These are phyloP conservation scores for Aporophyla nigra DNA, from an alignment of 2,888 invertebrate species.

Conservation along the genomic window DNA sequence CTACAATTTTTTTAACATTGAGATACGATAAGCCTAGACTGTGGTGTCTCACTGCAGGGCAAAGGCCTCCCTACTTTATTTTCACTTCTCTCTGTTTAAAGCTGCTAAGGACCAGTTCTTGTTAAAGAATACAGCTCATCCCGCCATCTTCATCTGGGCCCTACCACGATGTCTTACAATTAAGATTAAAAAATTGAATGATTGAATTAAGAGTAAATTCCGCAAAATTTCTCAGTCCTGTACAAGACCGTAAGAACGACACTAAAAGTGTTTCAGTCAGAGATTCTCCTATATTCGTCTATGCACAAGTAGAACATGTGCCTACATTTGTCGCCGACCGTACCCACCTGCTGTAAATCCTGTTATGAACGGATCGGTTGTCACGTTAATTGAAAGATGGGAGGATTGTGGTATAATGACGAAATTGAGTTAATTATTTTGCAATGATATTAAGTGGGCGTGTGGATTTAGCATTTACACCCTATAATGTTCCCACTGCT, in stretches of 20 bases:
- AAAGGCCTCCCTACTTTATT: too few relatives aligned
- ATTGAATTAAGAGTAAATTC: neutral
- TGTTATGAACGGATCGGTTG: slow-evolving; percentile 32
- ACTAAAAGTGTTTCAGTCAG: neutral
- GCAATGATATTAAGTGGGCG: neutral
- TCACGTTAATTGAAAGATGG: slow-evolving; percentile 25
- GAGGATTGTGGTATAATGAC: neutral
- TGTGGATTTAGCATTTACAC: neutral
- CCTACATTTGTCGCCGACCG: neutral
- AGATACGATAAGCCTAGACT: too few relatives aligned
- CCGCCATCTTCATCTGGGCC: too few relatives aligned
- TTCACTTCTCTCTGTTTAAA: too few relatives aligned
- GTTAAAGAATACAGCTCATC: too few relatives aligned
- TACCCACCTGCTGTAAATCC: slow-evolving; percentile 3
- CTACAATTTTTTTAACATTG: neutral
- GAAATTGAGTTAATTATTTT: slow-evolving; percentile 26
- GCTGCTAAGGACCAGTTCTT: too few relatives aligned
- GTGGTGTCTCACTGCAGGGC: too few relatives aligned
- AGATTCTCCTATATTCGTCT: neutral
- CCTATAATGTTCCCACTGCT: too few relatives aligned
- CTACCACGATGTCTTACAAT: too few relatives aligned
- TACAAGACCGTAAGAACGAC: neutral
- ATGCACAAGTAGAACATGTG: neutral
- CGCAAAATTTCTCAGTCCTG: neutral
- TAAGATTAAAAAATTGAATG: neutral